Evolutionary conservation across 2,888 invertebrate genomes (phyloP).

Genomic region (Agonopterix subpropinquella): DNA sequence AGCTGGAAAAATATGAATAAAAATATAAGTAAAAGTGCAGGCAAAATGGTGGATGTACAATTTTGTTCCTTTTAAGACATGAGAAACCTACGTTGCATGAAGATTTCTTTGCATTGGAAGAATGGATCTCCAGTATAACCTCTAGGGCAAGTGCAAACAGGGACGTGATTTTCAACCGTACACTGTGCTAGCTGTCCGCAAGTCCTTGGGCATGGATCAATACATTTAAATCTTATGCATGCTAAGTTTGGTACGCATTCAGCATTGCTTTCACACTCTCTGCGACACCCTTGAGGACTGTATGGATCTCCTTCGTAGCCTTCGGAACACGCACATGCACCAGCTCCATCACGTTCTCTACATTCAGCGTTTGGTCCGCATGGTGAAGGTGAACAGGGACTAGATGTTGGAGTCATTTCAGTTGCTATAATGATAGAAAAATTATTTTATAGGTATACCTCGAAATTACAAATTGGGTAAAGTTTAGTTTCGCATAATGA

Average conservation of each 20-base stretch:
- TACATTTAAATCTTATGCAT: slow-evolving; percentile 88
- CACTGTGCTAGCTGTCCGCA: slow-evolving; percentile 90
- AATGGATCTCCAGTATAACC: slow-evolving; percentile 90
- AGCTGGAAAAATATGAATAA: slow-evolving; percentile 30
- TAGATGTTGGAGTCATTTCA: slow-evolving; percentile 78
- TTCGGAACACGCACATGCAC: slow-evolving; percentile 87
- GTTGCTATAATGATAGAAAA: slow-evolving; percentile 61
- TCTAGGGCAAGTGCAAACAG: slow-evolving; percentile 83
- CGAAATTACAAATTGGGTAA: not conserved
- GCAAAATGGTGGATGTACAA: too few relatives aligned
- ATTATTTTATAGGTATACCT: not conserved
- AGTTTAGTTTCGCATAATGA: not conserved
- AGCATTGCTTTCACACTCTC: slow-evolving; percentile 86
- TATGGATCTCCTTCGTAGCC: slow-evolving; percentile 91
- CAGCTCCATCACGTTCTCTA: slow-evolving; percentile 87
- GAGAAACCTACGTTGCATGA: slow-evolving; percentile 45
- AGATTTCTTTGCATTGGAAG: slow-evolving; percentile 80
- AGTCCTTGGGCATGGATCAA: slow-evolving; percentile 89
- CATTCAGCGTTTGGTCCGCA: slow-evolving; percentile 92
- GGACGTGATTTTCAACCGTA: slow-evolving; percentile 85
- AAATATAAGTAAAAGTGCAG: too few relatives aligned
- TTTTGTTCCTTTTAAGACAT: not conserved
- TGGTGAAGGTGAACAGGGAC: slow-evolving; percentile 88
- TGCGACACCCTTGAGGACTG: slow-evolving; percentile 79
- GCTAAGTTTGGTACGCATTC: slow-evolving; percentile 84